These are phyloP conservation scores for Struthio camelus DNA, from an alignment of 2,113 vertebrate genomes.

Conservation along the genomic window DNA sequence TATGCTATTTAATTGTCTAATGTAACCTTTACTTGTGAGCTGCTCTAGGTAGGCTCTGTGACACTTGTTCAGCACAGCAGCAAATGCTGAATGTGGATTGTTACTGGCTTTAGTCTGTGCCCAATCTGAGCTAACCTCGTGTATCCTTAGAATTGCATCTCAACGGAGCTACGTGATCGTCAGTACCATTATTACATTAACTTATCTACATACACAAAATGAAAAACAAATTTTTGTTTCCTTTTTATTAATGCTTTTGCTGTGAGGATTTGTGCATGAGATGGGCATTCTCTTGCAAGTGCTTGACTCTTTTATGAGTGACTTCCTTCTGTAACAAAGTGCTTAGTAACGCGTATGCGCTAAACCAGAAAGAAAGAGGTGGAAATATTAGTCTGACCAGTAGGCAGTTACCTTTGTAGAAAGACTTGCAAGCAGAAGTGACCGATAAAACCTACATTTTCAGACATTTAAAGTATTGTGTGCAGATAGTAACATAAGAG, in stretches of 20 bases:
- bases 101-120: neutral
- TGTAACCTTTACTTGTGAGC: neutral
- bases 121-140: neutral
- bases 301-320: neutral
- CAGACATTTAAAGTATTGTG: neutral
- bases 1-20: too few relatives aligned
- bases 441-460: neutral
- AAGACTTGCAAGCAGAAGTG: neutral
- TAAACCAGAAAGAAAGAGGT: neutral
- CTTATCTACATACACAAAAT: neutral
- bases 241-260: neutral
- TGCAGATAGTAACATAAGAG: neutral
- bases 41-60: neutral
- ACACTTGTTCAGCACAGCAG: neutral
- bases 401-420: neutral
- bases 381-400: neutral
- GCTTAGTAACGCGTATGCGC: neutral
- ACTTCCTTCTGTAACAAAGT: neutral
- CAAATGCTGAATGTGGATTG: neutral
- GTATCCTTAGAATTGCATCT: neutral
- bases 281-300: neutral
- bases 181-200: neutral
- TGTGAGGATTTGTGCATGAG: neutral
- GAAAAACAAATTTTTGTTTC: neutral
- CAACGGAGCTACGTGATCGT: neutral